Base-by-base conservation (phyloP, 2,797 vertebrate species). In the Tapera naevia region DNA sequence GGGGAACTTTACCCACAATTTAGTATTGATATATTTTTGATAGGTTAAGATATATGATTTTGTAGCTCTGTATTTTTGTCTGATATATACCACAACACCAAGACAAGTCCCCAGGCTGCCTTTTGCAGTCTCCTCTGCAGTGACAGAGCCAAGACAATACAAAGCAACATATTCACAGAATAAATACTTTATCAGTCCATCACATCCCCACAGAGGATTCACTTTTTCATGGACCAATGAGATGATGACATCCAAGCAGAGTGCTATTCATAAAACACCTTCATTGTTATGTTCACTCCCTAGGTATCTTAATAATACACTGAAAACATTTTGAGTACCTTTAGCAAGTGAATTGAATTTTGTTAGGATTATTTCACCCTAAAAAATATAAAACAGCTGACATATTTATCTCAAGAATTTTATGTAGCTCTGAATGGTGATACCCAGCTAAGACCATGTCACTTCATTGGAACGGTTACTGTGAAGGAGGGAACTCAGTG, bases 1-100 rank as follows among this genome's bases (percentile, higher is more conserved):
- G 45, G 37, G 48, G 23, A 83, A 88, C 43, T 86, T 91, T 85
- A 33, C 69, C 35, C n/a, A 51, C 57, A 90, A 90, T 46, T 23
- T 46, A 45, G 21, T 67, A 86, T 64, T 51, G 58, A 78, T 82
- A 81, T 82, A 17, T 86, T 82, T 86, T 85, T 67, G 2, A 48
- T 83, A 82, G 23, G 27, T 78, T 78, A 76, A 19, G 32, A 58
- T 61, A 57, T 69, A 65, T 51, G 30, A 54, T 83, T 87, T 86
- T 71, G n/a, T 87, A 80, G 56, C 21, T 66, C 37, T 78, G 69
- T 72, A 51, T 54, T 90, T 95, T 84, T 53, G 7, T 78, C 61
- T 73, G 48, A 30, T 50, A 30, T 45, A 61, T 48, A 32, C 3
- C 30, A 30, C 27, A 62, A 19, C n/a, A 70, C 11, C 5, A 41